Conservation (phyloP, 2,888 invertebrate species). For the Celastrina argiolus region DNA sequence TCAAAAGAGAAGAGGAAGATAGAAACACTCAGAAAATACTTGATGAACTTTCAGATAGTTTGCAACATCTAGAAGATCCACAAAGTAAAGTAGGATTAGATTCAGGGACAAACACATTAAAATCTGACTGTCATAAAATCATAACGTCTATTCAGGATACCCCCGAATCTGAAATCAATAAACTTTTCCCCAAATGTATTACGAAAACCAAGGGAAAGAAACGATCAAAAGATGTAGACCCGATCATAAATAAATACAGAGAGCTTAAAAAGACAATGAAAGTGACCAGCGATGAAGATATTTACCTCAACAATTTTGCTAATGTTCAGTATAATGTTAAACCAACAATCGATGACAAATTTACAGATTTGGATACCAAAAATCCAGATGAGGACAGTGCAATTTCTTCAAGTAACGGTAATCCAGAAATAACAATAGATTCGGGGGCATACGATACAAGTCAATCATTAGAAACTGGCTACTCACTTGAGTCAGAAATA, state of each 20-base stretch:
- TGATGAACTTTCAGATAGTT: slow-evolving; percentile 68
- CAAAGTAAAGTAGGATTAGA: slow-evolving; percentile 79
- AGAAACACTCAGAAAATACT: slow-evolving; percentile 69
- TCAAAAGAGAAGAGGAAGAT: slow-evolving; percentile 69
- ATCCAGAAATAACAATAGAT: slow-evolving; percentile 73
- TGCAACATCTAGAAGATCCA: slow-evolving; percentile 79
- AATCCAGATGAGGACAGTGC: slow-evolving; percentile 73
- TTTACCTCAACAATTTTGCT: slow-evolving; percentile 69
- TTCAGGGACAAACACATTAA: slow-evolving; percentile 75
- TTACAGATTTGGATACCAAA: slow-evolving; percentile 59
- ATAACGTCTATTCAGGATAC: slow-evolving; percentile 75
- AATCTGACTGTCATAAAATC: slow-evolving; percentile 79
- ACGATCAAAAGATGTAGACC: slow-evolving; percentile 69
- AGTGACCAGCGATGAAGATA: slow-evolving; percentile 66
- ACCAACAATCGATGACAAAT: slow-evolving; percentile 54
- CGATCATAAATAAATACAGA: slow-evolving; percentile 70
- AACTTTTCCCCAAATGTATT: slow-evolving; percentile 69
- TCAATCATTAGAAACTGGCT: slow-evolving; percentile 72
- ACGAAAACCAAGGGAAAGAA: slow-evolving; percentile 74
- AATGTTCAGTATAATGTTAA: slow-evolving; percentile 63
- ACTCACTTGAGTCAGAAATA: slow-evolving; percentile 75
- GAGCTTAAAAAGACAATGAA: slow-evolving; percentile 68
- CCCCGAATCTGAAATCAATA: slow-evolving; percentile 66
- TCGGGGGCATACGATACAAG: slow-evolving; percentile 70
- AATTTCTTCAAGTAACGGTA: slow-evolving; percentile 69